phyloP scores from a whole-genome alignment of 2,888 invertebrate species.

The Megamerina dolium region DNA sequence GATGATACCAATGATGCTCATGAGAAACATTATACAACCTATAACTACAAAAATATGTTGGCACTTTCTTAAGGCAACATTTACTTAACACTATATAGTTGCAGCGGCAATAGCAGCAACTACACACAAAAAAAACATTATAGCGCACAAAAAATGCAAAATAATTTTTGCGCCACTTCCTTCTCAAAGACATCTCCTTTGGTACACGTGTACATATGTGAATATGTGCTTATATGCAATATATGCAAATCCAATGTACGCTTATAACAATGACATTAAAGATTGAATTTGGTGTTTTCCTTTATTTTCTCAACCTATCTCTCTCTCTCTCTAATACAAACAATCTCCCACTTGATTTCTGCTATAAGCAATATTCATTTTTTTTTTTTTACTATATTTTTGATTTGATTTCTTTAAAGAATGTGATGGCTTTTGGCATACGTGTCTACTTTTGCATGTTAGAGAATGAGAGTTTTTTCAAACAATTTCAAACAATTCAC shows the following conservation, averaged over 20 bases:
- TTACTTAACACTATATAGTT: conserved; percentile 25
- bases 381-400: too few species aligned
- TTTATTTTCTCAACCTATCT: conserved; percentile 6
- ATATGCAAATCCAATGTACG: conserved; percentile 12
- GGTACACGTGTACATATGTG: not conserved
- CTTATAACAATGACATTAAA: conserved; percentile 6
- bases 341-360: too few species aligned
- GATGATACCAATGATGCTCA: too few species aligned
- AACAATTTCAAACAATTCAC: too few species aligned
- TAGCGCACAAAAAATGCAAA: conserved; percentile 4
- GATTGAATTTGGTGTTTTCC: conserved; percentile 1
- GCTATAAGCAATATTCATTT: too few species aligned
- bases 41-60: conserved; percentile 25
- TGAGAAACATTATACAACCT: too few species aligned
- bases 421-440: too few species aligned
- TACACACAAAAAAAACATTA: too few species aligned
- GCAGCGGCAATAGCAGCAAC: conserved; percentile 1
- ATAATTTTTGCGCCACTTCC: conserved; percentile 4
- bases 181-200: not conserved
- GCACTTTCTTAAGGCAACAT: conserved; percentile 39
- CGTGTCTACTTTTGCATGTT: too few species aligned
- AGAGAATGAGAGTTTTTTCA: too few species aligned
- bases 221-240: not conserved
- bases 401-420: too few species aligned
- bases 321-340: conserved; percentile 4